Percentiles rank a stretch among this genome's conserved stretches.
phyloP scores from a whole-genome alignment of 2,888 invertebrate species.

The Drosophila buzzatii region DNA sequence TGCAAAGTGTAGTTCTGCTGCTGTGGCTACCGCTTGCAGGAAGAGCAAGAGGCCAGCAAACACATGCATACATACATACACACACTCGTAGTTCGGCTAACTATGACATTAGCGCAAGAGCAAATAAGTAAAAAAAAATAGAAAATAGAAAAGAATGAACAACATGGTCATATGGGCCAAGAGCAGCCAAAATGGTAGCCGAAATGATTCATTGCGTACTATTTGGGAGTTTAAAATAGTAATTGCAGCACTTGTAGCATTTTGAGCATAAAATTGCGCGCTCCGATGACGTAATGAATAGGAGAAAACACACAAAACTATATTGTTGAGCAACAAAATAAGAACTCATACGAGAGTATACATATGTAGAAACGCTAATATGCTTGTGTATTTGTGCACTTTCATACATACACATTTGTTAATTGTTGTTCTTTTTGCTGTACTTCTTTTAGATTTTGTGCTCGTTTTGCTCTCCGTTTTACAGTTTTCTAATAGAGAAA shows the following conservation, averaged over 20 bases:
- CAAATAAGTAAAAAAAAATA: conserved; percentile 2
- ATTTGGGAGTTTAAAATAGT: conserved; percentile 52
- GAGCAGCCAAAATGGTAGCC: conserved; percentile 56
- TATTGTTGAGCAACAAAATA: conserved; percentile 51
- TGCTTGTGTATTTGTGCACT: conserved; percentile 3
- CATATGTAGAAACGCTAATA: conserved; percentile 1
- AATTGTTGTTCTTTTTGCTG: conserved; percentile 47
- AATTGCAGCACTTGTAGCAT: conserved; percentile 59
- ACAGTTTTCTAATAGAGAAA: conserved; percentile 39
- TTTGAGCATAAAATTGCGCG: conserved; percentile 66
- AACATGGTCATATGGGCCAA: conserved; percentile 65
- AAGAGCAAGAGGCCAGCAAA: conserved; percentile 20
- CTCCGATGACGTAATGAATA: conserved; percentile 76
- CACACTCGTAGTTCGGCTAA: conserved; percentile 24
- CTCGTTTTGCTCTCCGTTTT: conserved; percentile 37
- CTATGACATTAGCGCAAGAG: conserved; percentile 54
- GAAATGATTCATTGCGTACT: conserved; percentile 68
- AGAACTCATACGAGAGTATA: conserved; percentile 31
- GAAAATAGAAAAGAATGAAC: conserved; percentile 16
- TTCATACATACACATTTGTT: conserved; percentile 34
- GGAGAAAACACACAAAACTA: conserved; percentile 62
- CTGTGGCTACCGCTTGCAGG: conserved; percentile 27
- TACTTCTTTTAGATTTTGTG: conserved; percentile 33
- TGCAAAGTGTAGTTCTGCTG: conserved; percentile 24
- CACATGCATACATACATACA: not conserved